phyloP scores from a whole-genome alignment of 2,113 vertebrate species.

The Muscicapa adusta region DNA sequence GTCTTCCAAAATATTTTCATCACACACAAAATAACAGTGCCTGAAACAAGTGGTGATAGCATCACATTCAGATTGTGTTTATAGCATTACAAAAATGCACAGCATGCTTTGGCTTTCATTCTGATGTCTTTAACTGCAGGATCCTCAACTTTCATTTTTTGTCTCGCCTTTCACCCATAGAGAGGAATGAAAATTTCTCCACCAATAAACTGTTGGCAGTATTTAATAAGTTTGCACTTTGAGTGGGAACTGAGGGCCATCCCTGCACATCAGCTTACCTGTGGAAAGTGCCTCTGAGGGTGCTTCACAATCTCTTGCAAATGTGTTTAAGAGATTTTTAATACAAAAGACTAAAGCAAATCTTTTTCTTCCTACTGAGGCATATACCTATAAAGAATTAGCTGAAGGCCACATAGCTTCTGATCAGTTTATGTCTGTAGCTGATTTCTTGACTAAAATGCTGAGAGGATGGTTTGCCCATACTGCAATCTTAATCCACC shows the following conservation, averaged over 20 bases:
- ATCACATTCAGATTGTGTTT: not conserved
- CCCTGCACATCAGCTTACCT: not conserved
- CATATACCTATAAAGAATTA: not conserved
- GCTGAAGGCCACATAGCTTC: not conserved
- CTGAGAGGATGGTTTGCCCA: not conserved
- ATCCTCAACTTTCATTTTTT: not conserved
- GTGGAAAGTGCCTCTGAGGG: not conserved
- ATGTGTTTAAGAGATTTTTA: not conserved
- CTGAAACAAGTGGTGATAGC: slow-evolving; percentile 12
- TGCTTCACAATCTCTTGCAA: not conserved
- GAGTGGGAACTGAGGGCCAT: not conserved
- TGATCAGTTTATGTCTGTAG: not conserved
- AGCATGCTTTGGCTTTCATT: not conserved
- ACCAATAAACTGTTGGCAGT: not conserved
- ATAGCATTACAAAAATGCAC: not conserved
- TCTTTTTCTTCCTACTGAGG: not conserved
- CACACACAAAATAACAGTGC: not conserved
- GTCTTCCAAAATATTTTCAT: not conserved
- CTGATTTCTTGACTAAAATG: not conserved
- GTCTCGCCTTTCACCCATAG: not conserved
- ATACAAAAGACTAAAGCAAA: not conserved
- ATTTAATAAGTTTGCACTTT: not conserved
- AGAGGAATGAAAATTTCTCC: not conserved
- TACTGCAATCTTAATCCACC: not conserved
- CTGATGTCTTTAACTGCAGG: not conserved